Evolutionary conservation across 1,140 invertebrate species (phyloP), one percentile per base, ranked within the genome.

Genomic region (Dendrolimus kikuchii): DNA sequence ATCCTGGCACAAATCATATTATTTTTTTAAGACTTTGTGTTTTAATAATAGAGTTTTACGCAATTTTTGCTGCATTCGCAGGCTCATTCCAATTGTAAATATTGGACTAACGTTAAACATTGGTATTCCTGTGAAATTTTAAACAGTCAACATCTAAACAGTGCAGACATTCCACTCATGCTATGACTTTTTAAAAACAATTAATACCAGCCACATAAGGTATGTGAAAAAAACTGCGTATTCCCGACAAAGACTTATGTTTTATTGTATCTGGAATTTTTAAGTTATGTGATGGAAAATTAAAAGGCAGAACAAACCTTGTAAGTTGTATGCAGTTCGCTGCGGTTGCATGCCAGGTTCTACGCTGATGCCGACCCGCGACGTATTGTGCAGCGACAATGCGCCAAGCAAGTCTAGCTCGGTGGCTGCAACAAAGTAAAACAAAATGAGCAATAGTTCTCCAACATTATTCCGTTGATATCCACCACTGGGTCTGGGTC

Each of bases 351-450:
- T 89, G 60, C 91, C 92, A 56, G 89, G 87, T 53, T 89, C 88
- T 60, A 88, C 71, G 62, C 83, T 89, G 58, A 93, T 89, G 57
- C 92, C 92, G 73, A 82, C 82, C 67, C 89, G 89, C 64, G 88
- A 89, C 68, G 89, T 89, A 86, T 93, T 93, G 88, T 91, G 90
- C 68, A 92, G 85, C 74, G 91, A 91, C 74, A 93, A 81, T 56
- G 90, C 90, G 71, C 90, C 91, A 80, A 93, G 88, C 73, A 93
- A 87, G 81, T 93, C 92, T 73, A 88, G 71, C 77, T 88, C 87
- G 77, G 82, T 86, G 84, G 89, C 87, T 88, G 79, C 0, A 83
- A 86, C 64, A 76, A 69, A 46, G 7, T 55, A 59, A 5, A 61
- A 59, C 37, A 55, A 51, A 1, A 53, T 38, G 4, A 7, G 8